Conservation (phyloP, 2,888 invertebrate species). For the Synanthedon formicaeformis region DNA sequence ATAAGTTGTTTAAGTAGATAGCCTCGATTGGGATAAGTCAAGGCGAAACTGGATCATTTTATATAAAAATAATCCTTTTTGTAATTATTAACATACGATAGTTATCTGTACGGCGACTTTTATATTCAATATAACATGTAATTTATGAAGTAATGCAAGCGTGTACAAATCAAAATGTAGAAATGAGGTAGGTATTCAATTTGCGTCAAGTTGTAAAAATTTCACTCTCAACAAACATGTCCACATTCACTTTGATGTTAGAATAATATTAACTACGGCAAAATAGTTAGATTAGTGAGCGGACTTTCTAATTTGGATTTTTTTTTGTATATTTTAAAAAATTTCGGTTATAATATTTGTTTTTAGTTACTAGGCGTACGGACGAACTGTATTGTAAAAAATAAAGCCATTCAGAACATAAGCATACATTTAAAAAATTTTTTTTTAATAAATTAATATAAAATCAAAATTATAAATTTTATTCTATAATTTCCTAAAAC, state of each 20-base stretch:
- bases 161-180: background rate
- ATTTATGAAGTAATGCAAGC: too few species aligned
- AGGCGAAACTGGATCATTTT: background rate
- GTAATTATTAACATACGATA: too few species aligned
- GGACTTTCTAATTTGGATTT: slow-evolving; percentile 4
- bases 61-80: background rate
- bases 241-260: slow-evolving; percentile 14
- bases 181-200: slow-evolving; percentile 21
- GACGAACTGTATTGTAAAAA: too few species aligned
- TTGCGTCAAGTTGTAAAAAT: slow-evolving; percentile 35
- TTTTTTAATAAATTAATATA: too few species aligned
- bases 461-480: too few species aligned
- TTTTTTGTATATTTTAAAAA: background rate
- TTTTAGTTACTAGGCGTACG: too few species aligned
- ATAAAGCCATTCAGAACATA: too few species aligned
- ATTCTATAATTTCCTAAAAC: too few species aligned
- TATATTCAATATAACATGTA: too few species aligned
- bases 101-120: too few species aligned
- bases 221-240: slow-evolving; percentile 41
- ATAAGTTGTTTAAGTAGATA: slow-evolving; percentile 2
- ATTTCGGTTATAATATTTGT: too few species aligned
- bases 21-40: slow-evolving; percentile 9
- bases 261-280: slow-evolving; percentile 12
- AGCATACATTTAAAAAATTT: too few species aligned
- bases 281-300: slow-evolving; percentile 7